Evolutionary conservation across 1,140 invertebrate genomes (phyloP), one percentile per base, ranked within the genome.

Genomic region (Dolichoris vasculosae): DNA sequence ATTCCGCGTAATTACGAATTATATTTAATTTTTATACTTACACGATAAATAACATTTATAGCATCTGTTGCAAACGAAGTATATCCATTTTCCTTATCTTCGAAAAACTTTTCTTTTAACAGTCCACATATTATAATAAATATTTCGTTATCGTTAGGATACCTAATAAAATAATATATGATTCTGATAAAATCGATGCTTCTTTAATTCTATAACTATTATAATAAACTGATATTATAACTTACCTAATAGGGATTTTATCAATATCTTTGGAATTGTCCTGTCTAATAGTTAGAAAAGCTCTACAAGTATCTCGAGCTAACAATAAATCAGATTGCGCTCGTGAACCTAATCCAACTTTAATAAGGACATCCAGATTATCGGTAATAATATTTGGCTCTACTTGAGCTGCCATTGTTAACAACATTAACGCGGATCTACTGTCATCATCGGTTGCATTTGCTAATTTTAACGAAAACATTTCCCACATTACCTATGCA

Each of bases 401-500:
- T 26, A 92, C 92, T 73, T 93, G 90, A 3, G 96, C 95, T 64
- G 94, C 95, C 96, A 98, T 97, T 30, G 96, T 95, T 0, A 98
- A 93, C 0, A 98, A 90, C 38, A 96, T 93, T 9, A 98, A 91
- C 2, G 97, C 96, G 26, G 95, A 94, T 71, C 95, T 94, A 81
- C 96, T 96, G 76, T 97, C 95, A 88, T 95, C 93, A 6, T 94
- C 90, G 0, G 95, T 95, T 0, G 95, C 96, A 26, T 95, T 95
- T 35, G 96, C 94, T n/a, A 96, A 94, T 89, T 97, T 97, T 88
- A 96, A 94, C 0, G 96, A 95, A 90, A 97, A 98, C 83, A 95
- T 95, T 91, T 98, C 96, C 96, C 96, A 98, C 51, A 98, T 93
- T 20, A 97, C 94, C 94, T 96, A 90, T 86, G 94, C 20, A 79